Percentiles rank a stretch among this genome's conserved stretches.
These are phyloP conservation scores for Drosophila sulfurigaster DNA, from an alignment of 1,140 invertebrate species.

Conservation along the genomic window DNA sequence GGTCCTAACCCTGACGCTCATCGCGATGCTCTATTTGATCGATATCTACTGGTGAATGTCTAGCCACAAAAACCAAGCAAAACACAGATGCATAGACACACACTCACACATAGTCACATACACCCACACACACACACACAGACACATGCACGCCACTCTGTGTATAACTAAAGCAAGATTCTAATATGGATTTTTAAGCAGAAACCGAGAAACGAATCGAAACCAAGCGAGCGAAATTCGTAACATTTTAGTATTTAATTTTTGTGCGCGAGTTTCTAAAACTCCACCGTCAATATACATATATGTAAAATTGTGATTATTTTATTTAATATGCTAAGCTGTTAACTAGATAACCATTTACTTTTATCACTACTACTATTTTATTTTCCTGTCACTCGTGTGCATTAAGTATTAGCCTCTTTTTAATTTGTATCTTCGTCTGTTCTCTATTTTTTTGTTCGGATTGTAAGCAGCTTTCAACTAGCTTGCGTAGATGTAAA, in stretches of 20 bases:
- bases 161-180: slow-evolving; percentile 50
- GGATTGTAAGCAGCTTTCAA: slow-evolving; percentile 1
- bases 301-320: slow-evolving; percentile 76
- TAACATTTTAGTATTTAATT: slow-evolving; percentile 65
- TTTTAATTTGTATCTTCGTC: slow-evolving; percentile 7
- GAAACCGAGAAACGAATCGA: slow-evolving; percentile 10
- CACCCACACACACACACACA: slow-evolving; percentile 11
- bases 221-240: slow-evolving; percentile 38
- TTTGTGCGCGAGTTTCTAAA: slow-evolving; percentile 63
- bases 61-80: slow-evolving; percentile 10
- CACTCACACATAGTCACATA: slow-evolving; percentile 11
- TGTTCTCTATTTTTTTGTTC: neutral
- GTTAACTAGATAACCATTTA: slow-evolving; percentile 45
- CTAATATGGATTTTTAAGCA: slow-evolving; percentile 29
- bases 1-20: slow-evolving; percentile 67
- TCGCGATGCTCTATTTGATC: slow-evolving; percentile 73
- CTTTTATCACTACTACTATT: slow-evolving; percentile 36
- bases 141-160: slow-evolving; percentile 16
- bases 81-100: slow-evolving; percentile 9
- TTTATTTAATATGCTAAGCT: slow-evolving; percentile 62
- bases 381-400: slow-evolving; percentile 6
- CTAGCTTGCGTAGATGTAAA: slow-evolving; percentile 21
- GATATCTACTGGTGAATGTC: slow-evolving; percentile 34
- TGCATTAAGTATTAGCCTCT: slow-evolving; percentile 50
- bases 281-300: slow-evolving; percentile 56